These are phyloP conservation scores for Cynodonichthys magdalenae DNA, from an alignment of 2,797 vertebrate genomes.

Conservation along the genomic window DNA sequence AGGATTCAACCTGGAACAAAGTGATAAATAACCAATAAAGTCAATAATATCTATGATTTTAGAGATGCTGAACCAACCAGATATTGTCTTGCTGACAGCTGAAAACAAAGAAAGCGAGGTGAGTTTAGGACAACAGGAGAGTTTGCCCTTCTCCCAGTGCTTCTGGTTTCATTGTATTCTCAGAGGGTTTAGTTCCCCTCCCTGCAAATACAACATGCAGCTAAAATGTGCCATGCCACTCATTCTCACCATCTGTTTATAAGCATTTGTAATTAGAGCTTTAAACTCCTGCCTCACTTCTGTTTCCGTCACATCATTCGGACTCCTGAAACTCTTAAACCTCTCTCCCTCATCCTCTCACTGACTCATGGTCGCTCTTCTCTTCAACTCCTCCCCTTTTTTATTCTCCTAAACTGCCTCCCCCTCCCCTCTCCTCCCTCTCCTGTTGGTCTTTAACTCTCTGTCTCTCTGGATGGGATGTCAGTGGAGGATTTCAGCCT, in stretches of 20 bases:
- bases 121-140: no score
- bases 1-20: neutral
- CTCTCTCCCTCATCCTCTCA: constrained; percentile 32
- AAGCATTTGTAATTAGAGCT: constrained; percentile 73
- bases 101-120: neutral
- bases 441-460: neutral
- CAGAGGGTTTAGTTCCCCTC: constrained; percentile 32
- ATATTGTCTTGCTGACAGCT: constrained; percentile 62
- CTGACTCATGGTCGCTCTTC: constrained; percentile 35
- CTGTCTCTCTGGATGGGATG: constrained; percentile 60
- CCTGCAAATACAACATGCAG: constrained; percentile 14
- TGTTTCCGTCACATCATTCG: constrained; percentile 15
- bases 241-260: constrained; percentile 69
- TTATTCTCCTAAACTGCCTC: constrained; percentile 55
- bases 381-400: constrained; percentile 39
- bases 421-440: constrained; percentile 14
- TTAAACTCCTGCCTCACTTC: constrained; percentile 49
- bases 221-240: constrained; percentile 54
- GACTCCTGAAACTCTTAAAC: constrained; percentile 46
- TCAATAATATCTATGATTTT: no score
- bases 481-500: constrained; percentile 71
- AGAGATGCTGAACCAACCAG: no score
- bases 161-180: constrained; percentile 38
- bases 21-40: neutral
- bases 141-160: neutral